Percentiles rank a stretch among this genome's conserved stretches.
Conservation (phyloP, 2,797 vertebrate genomes). For the Pangasius mekongensis region DNA sequence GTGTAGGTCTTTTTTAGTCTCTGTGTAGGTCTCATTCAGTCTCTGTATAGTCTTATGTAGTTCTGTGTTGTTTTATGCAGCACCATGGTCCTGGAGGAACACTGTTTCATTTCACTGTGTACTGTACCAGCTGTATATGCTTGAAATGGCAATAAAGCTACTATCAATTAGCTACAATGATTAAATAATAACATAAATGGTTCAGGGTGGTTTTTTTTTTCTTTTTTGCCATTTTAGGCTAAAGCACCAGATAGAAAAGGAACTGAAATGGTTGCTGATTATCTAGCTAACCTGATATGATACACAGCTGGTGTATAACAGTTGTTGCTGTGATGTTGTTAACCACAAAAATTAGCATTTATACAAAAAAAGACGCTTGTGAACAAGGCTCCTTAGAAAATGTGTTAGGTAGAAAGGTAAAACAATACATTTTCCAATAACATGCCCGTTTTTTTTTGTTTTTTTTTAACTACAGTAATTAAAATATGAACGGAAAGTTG, state of each 20-base stretch:
- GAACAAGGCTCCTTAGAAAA: too few relatives aligned
- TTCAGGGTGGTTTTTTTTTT: neutral
- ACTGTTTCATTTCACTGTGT: too few relatives aligned
- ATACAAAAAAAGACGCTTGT: too few relatives aligned
- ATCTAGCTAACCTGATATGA: neutral
- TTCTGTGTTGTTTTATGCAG: too few relatives aligned
- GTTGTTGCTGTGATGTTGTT: neutral
- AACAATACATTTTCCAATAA: neutral
- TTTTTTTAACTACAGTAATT: neutral
- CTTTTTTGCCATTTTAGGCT: neutral
- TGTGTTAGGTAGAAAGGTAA: neutral
- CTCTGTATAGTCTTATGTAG: too few relatives aligned
- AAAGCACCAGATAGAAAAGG: neutral
- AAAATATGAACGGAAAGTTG: neutral
- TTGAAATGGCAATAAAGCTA: too few relatives aligned
- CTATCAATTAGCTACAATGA: too few relatives aligned
- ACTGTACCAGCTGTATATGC: too few relatives aligned
- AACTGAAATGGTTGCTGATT: neutral
- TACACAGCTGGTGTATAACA: neutral
- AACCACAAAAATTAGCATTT: neutral
- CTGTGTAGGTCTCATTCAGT: too few relatives aligned
- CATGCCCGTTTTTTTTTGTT: neutral
- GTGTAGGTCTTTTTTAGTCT: too few relatives aligned
- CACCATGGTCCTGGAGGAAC: too few relatives aligned
- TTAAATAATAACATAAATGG: neutral